phyloP scores from a whole-genome alignment of 2,797 vertebrate genomes.

The Limosa lapponica region DNA sequence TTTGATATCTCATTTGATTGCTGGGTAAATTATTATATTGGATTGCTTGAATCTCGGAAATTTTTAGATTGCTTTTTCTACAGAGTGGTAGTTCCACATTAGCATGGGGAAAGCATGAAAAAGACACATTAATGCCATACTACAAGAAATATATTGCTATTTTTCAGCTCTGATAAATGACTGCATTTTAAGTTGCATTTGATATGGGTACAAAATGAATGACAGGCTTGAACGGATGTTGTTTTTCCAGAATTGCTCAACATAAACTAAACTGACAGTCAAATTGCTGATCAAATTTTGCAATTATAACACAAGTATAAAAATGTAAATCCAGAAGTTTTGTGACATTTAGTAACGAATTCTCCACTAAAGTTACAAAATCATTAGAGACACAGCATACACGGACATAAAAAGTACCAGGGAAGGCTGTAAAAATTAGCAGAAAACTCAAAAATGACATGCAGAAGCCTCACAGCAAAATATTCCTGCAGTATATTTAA shows the following conservation, averaged over 20 bases:
- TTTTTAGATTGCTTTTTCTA: conserved; percentile 36
- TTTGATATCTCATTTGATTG: neutral
- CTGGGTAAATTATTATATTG: neutral
- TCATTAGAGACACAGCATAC: neutral
- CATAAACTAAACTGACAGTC: conserved; percentile 61
- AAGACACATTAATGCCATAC: conserved; percentile 25
- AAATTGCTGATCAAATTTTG: conserved; percentile 60
- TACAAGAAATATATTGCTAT: conserved; percentile 33
- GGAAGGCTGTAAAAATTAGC: neutral
- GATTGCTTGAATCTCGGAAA: neutral
- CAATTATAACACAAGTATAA: conserved; percentile 24
- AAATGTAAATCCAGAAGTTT: conserved; percentile 50
- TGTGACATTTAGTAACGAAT: neutral
- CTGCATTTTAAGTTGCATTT: conserved; percentile 33
- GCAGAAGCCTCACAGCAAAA: neutral
- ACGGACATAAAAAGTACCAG: neutral
- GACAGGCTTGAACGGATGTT: conserved; percentile 41
- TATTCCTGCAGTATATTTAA: neutral
- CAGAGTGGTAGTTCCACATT: conserved; percentile 18
- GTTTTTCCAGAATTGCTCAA: conserved; percentile 33
- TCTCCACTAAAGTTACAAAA: neutral
- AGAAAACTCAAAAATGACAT: neutral
- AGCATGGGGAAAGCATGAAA: neutral
- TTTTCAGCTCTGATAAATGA: conserved; percentile 52
- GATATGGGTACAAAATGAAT: conserved; percentile 32